phyloP scores from a whole-genome alignment of 2,888 invertebrate genomes.

The Agrotis puta region DNA sequence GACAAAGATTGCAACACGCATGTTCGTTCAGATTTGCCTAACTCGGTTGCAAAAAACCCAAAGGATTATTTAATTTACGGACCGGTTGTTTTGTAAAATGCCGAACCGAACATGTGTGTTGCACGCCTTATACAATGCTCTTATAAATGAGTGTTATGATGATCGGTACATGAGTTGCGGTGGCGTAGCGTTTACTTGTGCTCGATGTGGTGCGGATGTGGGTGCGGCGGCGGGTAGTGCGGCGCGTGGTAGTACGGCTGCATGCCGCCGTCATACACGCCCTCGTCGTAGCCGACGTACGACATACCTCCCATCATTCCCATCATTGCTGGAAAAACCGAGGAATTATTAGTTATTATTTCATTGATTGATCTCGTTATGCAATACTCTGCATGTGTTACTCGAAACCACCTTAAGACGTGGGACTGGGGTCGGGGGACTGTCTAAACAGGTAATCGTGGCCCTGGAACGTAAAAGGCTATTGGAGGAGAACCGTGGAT shows the following conservation, averaged over 20 bases:
- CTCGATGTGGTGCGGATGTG: constrained; percentile 66
- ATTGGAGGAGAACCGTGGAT: too few species aligned
- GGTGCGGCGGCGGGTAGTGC: constrained; percentile 59
- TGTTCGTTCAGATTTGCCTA: too few species aligned
- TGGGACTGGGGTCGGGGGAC: too few species aligned
- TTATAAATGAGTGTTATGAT: constrained; percentile 9
- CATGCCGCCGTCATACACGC: constrained; percentile 78
- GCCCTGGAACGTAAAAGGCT: too few species aligned
- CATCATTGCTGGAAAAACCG: constrained; percentile 81
- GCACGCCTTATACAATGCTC: not conserved
- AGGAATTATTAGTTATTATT: not conserved
- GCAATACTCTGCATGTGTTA: too few species aligned
- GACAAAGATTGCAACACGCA: too few species aligned
- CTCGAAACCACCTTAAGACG: too few species aligned
- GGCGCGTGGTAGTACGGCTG: constrained; percentile 71
- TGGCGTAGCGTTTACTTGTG: constrained; percentile 73
- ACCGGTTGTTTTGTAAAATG: too few species aligned
- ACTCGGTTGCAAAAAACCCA: too few species aligned
- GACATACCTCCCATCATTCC: constrained; percentile 87
- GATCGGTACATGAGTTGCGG: not conserved
- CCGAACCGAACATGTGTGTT: not conserved
- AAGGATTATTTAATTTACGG: too few species aligned
- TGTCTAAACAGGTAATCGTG: too few species aligned
- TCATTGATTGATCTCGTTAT: too few species aligned
- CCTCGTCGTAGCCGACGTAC: constrained; percentile 84